Evolutionary conservation across 1,140 invertebrate genomes (phyloP).

Genomic region (Dreissena rostriformis): DNA sequence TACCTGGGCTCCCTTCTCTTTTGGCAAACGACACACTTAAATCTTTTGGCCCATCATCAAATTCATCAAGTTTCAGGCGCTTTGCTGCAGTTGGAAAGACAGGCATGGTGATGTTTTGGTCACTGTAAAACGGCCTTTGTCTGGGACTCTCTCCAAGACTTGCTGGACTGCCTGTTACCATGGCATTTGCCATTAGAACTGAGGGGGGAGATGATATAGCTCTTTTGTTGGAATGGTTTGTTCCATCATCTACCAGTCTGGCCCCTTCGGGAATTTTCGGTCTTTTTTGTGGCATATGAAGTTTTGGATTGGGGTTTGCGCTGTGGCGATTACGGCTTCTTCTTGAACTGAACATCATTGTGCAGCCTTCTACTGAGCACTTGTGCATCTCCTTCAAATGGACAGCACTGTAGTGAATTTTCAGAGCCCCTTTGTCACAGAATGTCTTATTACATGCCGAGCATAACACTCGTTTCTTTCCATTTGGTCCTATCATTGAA

Average conservation of each 20-base stretch:
- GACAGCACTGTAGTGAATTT: constrained; percentile 99
- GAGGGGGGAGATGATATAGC: constrained; percentile 63
- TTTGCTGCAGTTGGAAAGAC: constrained; percentile 74
- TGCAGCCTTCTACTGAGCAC: constrained; percentile 99
- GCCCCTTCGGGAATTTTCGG: constrained; percentile 72
- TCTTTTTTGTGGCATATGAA: constrained; percentile 93
- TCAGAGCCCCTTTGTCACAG: constrained; percentile 98
- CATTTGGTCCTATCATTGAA: constrained; percentile 79
- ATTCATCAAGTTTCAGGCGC: constrained; percentile 69
- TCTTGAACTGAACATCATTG: constrained; percentile 99
- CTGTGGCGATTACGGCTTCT: constrained; percentile 97
- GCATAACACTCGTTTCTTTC: constrained; percentile 96
- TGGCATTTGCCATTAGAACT: constrained; percentile 70
- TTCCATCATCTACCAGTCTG: constrained; percentile 67
- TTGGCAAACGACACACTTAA: constrained; percentile 62
- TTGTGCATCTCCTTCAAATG: constrained; percentile 99
- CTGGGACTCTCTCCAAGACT: constrained; percentile 59
- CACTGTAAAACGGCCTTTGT: constrained; percentile 72
- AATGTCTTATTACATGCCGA: constrained; percentile 99
- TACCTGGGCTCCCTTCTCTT: constrained; percentile 38
- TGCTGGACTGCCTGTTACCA: constrained; percentile 46
- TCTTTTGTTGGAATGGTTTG: constrained; percentile 43
- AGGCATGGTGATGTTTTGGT: constrained; percentile 73
- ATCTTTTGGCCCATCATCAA: constrained; percentile 68
- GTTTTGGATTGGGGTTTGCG: constrained; percentile 98